These are phyloP conservation scores for Ciconia maguari DNA, from an alignment of 2,113 vertebrate species.

Conservation along the genomic window DNA sequence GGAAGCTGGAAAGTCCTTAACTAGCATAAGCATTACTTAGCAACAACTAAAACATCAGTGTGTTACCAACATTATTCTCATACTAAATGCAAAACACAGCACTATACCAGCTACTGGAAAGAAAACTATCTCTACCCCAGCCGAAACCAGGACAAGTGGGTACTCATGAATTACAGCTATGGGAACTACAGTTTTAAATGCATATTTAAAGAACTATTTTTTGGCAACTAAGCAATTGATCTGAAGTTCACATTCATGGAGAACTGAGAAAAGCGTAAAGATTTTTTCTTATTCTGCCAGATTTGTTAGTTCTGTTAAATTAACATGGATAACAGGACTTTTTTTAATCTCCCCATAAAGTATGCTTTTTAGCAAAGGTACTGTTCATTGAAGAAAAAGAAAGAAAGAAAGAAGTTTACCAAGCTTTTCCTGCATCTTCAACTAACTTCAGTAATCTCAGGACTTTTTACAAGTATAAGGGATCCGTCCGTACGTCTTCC, in stretches of 20 bases:
- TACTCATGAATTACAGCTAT: neutral
- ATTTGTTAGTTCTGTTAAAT: neutral
- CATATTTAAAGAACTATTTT: neutral
- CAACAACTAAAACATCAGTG: too few relatives aligned
- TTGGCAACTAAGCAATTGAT: neutral
- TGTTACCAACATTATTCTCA: too few relatives aligned
- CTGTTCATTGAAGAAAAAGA: neutral
- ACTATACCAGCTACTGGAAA: too few relatives aligned
- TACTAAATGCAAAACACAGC: too few relatives aligned
- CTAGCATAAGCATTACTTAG: too few relatives aligned
- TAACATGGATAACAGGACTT: neutral
- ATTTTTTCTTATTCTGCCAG: neutral
- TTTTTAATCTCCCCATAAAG: neutral
- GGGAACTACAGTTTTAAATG: neutral
- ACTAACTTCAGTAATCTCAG: neutral
- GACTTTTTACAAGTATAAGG: neutral
- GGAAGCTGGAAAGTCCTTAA: too few relatives aligned
- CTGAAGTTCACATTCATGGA: neutral
- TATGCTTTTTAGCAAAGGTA: neutral
- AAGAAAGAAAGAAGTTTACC: neutral
- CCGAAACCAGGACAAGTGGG: too few relatives aligned
- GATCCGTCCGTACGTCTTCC: accelerated
- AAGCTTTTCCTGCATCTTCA: neutral
- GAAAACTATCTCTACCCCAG: too few relatives aligned
- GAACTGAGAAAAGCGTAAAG: neutral